These are phyloP conservation scores for Octodon degus DNA, from an alignment of 2,113 vertebrate species.

Conservation along the genomic window DNA sequence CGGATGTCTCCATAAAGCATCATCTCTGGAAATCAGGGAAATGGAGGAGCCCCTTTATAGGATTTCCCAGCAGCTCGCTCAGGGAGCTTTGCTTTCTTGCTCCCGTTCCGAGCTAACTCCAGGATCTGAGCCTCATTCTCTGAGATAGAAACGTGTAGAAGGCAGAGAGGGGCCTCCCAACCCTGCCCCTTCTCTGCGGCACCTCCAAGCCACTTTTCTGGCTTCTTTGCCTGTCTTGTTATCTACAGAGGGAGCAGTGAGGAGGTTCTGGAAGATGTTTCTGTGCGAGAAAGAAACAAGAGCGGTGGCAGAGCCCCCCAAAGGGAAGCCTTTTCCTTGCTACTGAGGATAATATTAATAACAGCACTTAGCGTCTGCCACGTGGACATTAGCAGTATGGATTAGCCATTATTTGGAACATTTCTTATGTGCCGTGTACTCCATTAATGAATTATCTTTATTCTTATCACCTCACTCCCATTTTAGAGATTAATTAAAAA, in stretches of 20 bases:
- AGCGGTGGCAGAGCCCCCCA: background rate
- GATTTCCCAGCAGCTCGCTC: conserved; percentile 43
- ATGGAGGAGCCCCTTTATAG: conserved; percentile 60
- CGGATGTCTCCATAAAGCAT: conserved; percentile 74
- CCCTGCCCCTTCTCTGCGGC: conserved; percentile 25
- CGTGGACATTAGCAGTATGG: rapidly evolving
- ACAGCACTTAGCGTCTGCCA: background rate
- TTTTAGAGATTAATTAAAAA: background rate
- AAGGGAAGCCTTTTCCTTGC: background rate
- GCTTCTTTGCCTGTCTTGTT: background rate
- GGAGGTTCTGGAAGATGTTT: conserved; percentile 38
- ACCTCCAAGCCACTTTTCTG: background rate
- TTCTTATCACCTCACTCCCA: background rate
- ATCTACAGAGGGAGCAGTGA: conserved; percentile 34
- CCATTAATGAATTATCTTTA: background rate
- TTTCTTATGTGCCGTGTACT: rapidly evolving
- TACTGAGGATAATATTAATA: background rate
- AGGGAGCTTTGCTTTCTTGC: conserved; percentile 31
- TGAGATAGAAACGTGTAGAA: conserved; percentile 5
- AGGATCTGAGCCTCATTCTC: background rate
- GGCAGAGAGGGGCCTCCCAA: background rate
- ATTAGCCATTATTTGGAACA: background rate
- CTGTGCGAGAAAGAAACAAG: background rate
- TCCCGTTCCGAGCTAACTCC: background rate
- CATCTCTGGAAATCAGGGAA: conserved; percentile 80